phyloP scores from a whole-genome alignment of 2,888 invertebrate species.

The Mystacides longicornis region DNA sequence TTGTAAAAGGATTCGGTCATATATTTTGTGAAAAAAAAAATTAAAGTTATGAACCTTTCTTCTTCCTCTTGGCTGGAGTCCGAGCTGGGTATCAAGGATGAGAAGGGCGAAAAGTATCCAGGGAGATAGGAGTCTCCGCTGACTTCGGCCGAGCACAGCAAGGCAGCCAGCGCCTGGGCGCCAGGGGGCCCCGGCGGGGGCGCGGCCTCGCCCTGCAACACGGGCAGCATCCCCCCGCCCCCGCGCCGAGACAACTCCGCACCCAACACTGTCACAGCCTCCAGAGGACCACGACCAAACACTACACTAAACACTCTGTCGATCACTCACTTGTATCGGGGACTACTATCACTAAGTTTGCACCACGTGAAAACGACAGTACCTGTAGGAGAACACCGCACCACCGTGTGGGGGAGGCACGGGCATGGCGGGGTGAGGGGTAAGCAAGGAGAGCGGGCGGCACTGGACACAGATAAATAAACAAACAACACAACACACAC shows the following conservation, averaged over 20 bases:
- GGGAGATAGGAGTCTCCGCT: conserved; percentile 39
- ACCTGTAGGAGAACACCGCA: conserved; percentile 19
- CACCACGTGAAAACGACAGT: conserved; percentile 25
- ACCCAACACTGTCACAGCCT: conserved; percentile 27
- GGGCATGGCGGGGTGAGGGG: conserved; percentile 3
- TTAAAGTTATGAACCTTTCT: conserved; percentile 16
- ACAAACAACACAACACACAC: neutral
- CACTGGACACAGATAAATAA: neutral
- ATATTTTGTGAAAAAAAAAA: too few species aligned
- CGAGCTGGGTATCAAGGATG: conserved; percentile 7
- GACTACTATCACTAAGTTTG: conserved; percentile 10
- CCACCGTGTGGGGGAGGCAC: neutral
- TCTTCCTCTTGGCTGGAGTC: conserved; percentile 13
- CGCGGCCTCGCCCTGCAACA: conserved; percentile 43
- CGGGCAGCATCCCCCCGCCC: conserved; percentile 40
- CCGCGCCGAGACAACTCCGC: conserved; percentile 18
- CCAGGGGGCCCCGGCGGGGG: conserved; percentile 45
- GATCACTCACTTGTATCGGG: conserved; percentile 10
- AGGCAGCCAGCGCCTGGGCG: conserved; percentile 37
- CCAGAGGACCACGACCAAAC: conserved; percentile 26
- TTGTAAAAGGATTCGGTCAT: too few species aligned
- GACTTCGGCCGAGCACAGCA: conserved; percentile 47
- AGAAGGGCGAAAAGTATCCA: conserved; percentile 35
- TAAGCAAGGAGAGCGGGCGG: neutral
- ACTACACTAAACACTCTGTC: conserved; percentile 23